Conservation (phyloP, 1,140 invertebrate genomes). For the Zaprionus capensis region DNA sequence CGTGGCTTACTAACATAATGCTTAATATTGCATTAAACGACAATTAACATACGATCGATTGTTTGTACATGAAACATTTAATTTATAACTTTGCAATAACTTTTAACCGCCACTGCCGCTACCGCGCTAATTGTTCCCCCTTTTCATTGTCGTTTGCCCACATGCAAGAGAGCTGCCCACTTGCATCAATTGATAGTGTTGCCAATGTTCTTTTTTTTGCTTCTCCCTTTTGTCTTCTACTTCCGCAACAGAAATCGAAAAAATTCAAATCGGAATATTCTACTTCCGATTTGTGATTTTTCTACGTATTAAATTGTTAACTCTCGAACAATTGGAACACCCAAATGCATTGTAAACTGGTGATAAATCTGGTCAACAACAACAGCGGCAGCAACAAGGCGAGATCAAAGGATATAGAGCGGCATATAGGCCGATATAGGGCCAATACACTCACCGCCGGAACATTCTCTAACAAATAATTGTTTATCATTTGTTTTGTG, state of each 20-base stretch:
- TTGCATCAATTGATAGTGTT: constrained; percentile 32
- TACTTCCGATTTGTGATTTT: constrained; percentile 70
- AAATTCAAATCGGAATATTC: constrained; percentile 45
- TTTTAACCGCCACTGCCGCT: neutral
- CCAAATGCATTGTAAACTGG: constrained; percentile 67
- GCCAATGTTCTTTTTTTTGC: constrained; percentile 1
- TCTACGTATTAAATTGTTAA: constrained; percentile 73
- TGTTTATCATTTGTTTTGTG: constrained; percentile 78
- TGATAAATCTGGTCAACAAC: constrained; percentile 61
- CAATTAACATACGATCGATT: constrained; percentile 26
- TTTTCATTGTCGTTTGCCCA: constrained; percentile 16
- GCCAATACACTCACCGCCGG: constrained; percentile 49
- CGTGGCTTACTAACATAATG: constrained; percentile 30
- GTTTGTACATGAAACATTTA: constrained; percentile 44
- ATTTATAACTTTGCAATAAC: constrained; percentile 13
- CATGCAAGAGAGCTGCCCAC: constrained; percentile 22
- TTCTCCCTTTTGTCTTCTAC: constrained; percentile 1
- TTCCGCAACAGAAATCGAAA: constrained; percentile 14
- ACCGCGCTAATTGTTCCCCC: neutral
- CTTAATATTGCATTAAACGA: constrained; percentile 28
- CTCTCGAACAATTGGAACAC: constrained; percentile 67
- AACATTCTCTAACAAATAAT: constrained; percentile 67
- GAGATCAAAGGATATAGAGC: constrained; percentile 53
- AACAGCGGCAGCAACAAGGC: constrained; percentile 50
- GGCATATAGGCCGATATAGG: constrained; percentile 46